These are phyloP conservation scores for Styela clava DNA, from an alignment of 23 tunicate genomes.

Conservation along the genomic window DNA sequence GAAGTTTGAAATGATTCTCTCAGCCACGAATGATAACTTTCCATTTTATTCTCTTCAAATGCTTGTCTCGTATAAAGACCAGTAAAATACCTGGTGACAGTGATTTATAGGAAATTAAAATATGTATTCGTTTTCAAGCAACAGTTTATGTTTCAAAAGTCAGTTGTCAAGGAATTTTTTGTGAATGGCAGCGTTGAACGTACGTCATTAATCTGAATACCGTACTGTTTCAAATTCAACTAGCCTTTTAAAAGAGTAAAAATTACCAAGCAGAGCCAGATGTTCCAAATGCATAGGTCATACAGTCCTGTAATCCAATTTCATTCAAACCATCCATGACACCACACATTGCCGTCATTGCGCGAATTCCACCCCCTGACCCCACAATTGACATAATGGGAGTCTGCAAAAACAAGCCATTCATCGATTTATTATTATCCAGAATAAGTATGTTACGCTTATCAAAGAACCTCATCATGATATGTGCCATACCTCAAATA, in stretches of 20 bases:
- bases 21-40: constrained; percentile 29
- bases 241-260: too few species aligned
- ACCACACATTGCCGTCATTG: constrained; percentile 71
- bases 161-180: too few species aligned
- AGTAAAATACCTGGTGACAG: constrained; percentile 37
- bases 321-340: constrained; percentile 83
- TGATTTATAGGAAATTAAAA: too few species aligned
- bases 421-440: background rate
- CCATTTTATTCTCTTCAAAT: constrained; percentile 1
- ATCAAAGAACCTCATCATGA: too few species aligned
- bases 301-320: constrained; percentile 53
- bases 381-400: constrained; percentile 72
- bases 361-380: constrained; percentile 84
- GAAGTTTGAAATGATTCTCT: constrained; percentile 14
- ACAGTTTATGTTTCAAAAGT: too few species aligned
- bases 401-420: constrained; percentile 58
- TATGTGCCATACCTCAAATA: too few species aligned
- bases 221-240: too few species aligned
- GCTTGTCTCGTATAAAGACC: constrained; percentile 44
- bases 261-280: constrained; percentile 92
- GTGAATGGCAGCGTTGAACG: too few species aligned
- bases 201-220: too few species aligned
- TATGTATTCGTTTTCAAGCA: too few species aligned
- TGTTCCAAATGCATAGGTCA: constrained; percentile 63
- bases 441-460: too few species aligned